Conservation (phyloP, 1,140 invertebrate species). For the Cardiocondyla obscurior region DNA sequence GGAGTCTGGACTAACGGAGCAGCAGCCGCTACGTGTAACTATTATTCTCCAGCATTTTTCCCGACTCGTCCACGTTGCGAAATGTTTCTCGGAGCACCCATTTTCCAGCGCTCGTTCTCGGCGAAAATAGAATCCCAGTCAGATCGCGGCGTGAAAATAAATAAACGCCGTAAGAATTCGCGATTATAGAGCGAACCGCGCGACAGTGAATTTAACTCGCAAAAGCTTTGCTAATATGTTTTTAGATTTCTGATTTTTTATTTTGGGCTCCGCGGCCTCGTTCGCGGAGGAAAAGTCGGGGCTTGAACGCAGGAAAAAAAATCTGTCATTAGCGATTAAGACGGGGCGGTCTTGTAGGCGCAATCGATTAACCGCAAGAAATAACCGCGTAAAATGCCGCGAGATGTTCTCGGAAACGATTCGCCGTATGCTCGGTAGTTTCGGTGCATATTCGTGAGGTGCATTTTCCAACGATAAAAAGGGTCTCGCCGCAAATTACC, state of each 20-base stretch:
- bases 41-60: conserved; percentile 35
- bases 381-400: background rate
- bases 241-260: too few species aligned
- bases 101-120: background rate
- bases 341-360: background rate
- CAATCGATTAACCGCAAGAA: conserved; percentile 11
- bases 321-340: background rate
- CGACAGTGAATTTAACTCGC: background rate
- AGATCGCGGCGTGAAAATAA: background rate
- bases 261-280: too few species aligned
- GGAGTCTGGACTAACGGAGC: conserved; percentile 34
- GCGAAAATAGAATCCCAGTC: background rate
- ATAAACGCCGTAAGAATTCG: background rate
- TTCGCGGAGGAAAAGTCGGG: too few species aligned
- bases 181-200: background rate
- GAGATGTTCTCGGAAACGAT: conserved; percentile 33
- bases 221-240: background rate
- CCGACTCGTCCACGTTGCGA: background rate
- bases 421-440: conserved; percentile 1
- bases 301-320: too few species aligned
- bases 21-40: conserved; percentile 25
- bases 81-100: background rate
- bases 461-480: conserved; percentile 54
- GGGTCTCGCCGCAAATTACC: conserved; percentile 56
- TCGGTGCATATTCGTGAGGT: conserved; percentile 40